phyloP scores from a whole-genome alignment of 2,113 vertebrate species.

The Nerophis lumbriciformis region DNA sequence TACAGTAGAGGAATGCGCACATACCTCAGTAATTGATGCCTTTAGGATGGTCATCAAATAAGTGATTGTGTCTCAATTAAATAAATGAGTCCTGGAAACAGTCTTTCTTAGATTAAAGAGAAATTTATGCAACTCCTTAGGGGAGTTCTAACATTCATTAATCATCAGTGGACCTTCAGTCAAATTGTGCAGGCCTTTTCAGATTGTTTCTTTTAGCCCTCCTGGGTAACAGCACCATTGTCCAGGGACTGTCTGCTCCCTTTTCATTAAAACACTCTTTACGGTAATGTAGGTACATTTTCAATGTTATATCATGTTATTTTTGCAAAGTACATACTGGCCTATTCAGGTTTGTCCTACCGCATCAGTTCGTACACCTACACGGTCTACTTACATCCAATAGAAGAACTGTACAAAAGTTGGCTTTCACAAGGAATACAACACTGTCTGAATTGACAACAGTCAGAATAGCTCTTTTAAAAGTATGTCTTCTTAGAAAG shows the following conservation, averaged over 20 bases:
- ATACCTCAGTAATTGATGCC: conserved; percentile 7
- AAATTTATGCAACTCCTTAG: conserved; percentile 24
- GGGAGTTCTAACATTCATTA: conserved; percentile 21
- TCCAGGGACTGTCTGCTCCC: conserved; percentile 23
- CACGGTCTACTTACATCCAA: neutral
- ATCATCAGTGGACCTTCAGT: conserved; percentile 17
- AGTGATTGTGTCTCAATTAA: conserved; percentile 22
- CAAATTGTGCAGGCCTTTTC: conserved; percentile 20
- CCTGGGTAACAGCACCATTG: neutral
- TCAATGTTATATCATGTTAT: conserved; percentile 17
- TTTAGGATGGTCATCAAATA: conserved; percentile 19
- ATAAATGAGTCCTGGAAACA: conserved; percentile 20
- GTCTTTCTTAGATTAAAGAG: conserved; percentile 23
- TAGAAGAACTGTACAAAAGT: neutral
- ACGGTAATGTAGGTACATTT: conserved; percentile 22
- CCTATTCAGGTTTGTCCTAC: conserved; percentile 5
- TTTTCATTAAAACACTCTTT: conserved; percentile 18
- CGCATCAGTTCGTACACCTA: neutral
- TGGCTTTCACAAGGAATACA: neutral
- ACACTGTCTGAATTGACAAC: too few species aligned
- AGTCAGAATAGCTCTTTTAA: too few species aligned
- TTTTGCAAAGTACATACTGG: conserved; percentile 32
- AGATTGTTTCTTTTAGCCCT: neutral
- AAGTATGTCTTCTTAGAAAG: too few species aligned
- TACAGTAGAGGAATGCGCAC: neutral